A percentile compares a stretch with the other conserved stretches of the same genome.
These are phyloP conservation scores for Nowickia ferox DNA, from an alignment of 2,888 invertebrate species.

Conservation along the genomic window DNA sequence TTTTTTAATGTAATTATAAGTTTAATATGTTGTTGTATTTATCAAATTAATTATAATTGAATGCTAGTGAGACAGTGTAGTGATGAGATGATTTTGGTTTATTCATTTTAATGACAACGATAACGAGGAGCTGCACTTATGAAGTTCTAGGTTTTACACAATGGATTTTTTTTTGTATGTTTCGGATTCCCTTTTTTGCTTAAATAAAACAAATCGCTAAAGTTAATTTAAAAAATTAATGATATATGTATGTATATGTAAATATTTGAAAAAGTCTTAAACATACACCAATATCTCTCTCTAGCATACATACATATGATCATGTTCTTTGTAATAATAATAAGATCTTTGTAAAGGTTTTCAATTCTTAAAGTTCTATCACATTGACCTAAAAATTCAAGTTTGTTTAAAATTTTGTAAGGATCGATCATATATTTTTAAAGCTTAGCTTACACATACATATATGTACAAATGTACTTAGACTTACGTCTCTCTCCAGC, in stretches of 20 bases:
- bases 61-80: slow-evolving; percentile 65
- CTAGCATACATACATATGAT: too few relatives aligned
- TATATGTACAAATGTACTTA: not conserved
- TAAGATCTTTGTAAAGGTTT: not conserved
- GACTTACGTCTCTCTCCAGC: not conserved
- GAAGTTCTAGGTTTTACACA: slow-evolving; percentile 65
- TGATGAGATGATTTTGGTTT: slow-evolving; percentile 33
- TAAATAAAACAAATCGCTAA: not conserved
- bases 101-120: slow-evolving; percentile 69
- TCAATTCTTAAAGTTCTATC: not conserved
- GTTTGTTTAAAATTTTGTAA: too few relatives aligned
- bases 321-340: too few relatives aligned
- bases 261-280: too few relatives aligned
- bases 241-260: too few relatives aligned
- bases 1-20: slow-evolving; percentile 35
- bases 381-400: not conserved
- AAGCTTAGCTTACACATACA: not conserved
- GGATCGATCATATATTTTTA: too few relatives aligned
- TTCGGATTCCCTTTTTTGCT: not conserved
- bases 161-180: slow-evolving; percentile 3
- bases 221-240: slow-evolving; percentile 3
- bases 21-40: slow-evolving; percentile 33
- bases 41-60: slow-evolving; percentile 49
- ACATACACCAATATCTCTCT: not conserved
- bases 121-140: slow-evolving; percentile 72